Evolutionary conservation across 1,140 invertebrate species (phyloP), one percentile per base, ranked within the genome.

Genomic region (Limonius californicus): DNA sequence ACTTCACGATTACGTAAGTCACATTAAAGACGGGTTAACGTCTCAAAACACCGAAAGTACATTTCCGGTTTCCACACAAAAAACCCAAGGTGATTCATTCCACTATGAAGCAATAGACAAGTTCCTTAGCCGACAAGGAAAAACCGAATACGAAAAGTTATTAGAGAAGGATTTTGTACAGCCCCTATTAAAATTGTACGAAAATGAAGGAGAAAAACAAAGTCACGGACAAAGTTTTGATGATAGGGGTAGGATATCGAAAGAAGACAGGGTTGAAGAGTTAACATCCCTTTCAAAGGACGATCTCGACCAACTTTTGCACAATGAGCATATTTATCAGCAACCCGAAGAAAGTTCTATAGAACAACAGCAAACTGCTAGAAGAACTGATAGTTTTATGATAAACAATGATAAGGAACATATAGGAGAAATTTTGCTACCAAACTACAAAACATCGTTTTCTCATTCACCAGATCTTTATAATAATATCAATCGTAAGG

Each of bases 371-470:
- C 18, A 20, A 11, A 35, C 7, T 57, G 55, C 57, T 30, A 66
- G 60, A 65, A 63, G 71, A 54, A 57, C 65, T 9, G 72, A 75
- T 60, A 70, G 71, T 57, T 16, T 20, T 35, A 42, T 62, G 7
- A 66, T 68, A 30, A 62, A 63, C 42, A 66, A 57, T 20, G 63
- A 68, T 23, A 62, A 74, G 42, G 74, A 76, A 61, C 74, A 76
- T 57, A 76, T 76, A 27, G 74, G 74, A 0, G 74, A 76, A 63
- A 76, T 76, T 59, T 59, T 76, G 19, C 74, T 73, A 15, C 55
- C 69, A 1, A 59, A 69, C 59, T 76, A 70, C 50, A 42, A 68
- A n/a, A 30, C 19, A 35, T 15, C 11, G 0, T 27, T 27, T 3
- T 27, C 23, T 27, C 23, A 9, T 27, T 27, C 23, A 9, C 3